A percentile compares a stretch with the other conserved stretches of the same genome.
Conservation (phyloP, 2,888 invertebrate genomes). For the Lasioglossum zephyrum region DNA sequence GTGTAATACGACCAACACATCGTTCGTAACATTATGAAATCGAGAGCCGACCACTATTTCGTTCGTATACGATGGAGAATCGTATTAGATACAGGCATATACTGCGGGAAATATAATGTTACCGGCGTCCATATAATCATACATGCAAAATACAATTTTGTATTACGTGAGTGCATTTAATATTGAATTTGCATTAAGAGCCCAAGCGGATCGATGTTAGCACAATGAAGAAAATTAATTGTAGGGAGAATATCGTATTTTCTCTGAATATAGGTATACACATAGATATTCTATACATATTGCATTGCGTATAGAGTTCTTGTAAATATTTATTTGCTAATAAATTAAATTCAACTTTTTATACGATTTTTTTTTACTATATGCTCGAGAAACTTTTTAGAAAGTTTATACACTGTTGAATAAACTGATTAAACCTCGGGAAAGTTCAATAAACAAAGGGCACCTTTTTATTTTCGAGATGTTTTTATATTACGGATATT, state of each 20-base stretch:
- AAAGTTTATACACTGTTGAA: background rate
- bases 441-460: background rate
- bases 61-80: background rate
- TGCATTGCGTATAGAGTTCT: background rate
- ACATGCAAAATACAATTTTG: conserved; percentile 25
- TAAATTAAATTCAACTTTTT: background rate
- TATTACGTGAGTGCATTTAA: conserved; percentile 35
- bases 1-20: conserved; percentile 11
- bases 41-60: conserved; percentile 34
- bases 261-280: conserved; percentile 1
- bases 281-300: background rate
- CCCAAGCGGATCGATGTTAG: conserved; percentile 34
- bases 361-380: background rate
- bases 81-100: conserved; percentile 30
- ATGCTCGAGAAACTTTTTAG: background rate
- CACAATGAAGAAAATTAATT: conserved; percentile 46
- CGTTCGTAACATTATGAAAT: conserved; percentile 41
- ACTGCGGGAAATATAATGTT: conserved; percentile 34
- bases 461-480: too few species aligned
- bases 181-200: conserved; percentile 36
- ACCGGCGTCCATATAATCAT: conserved; percentile 19
- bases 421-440: background rate
- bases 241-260: conserved; percentile 19
- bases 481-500: background rate
- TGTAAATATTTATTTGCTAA: conserved; percentile 19